Evolutionary conservation across 2,113 vertebrate species (phyloP).

Genomic region (Amia ocellicauda): DNA sequence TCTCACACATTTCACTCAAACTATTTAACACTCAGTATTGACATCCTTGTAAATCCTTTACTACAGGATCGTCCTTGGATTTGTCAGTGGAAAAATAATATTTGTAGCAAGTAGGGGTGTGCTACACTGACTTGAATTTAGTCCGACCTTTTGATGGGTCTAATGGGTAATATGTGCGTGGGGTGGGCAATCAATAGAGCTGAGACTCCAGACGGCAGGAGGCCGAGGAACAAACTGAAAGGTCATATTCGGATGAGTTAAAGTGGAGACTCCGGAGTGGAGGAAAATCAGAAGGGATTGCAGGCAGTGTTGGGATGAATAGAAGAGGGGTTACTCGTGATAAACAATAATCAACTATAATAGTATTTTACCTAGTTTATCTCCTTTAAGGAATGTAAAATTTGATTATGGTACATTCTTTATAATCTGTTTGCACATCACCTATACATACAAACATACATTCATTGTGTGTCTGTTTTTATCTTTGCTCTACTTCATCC

Average conservation of each 20-base stretch:
- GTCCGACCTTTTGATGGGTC: neutral
- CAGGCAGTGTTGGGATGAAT: neutral
- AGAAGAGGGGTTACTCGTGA: neutral
- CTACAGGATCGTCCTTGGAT: too few species aligned
- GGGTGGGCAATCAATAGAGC: neutral
- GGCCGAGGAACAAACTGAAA: neutral
- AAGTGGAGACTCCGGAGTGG: neutral
- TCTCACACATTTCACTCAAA: neutral
- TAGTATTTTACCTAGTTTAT: neutral
- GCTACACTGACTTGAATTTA: too few species aligned
- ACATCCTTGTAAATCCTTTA: too few species aligned
- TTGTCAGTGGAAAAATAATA: too few species aligned
- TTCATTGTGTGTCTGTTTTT: neutral
- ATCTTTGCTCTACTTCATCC: too few species aligned
- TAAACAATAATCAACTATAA: slow-evolving; percentile 10
- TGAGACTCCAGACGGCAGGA: too few species aligned
- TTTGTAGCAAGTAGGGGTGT: too few species aligned
- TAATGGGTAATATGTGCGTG: neutral
- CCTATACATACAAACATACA: neutral
- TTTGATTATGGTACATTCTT: neutral
- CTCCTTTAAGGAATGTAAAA: neutral
- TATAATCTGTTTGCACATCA: too few species aligned
- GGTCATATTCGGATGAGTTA: neutral
- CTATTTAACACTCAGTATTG: too few species aligned
- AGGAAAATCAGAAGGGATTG: neutral